Conservation (phyloP, 2,797 vertebrate genomes). For the Falco novaeseelandiae region DNA sequence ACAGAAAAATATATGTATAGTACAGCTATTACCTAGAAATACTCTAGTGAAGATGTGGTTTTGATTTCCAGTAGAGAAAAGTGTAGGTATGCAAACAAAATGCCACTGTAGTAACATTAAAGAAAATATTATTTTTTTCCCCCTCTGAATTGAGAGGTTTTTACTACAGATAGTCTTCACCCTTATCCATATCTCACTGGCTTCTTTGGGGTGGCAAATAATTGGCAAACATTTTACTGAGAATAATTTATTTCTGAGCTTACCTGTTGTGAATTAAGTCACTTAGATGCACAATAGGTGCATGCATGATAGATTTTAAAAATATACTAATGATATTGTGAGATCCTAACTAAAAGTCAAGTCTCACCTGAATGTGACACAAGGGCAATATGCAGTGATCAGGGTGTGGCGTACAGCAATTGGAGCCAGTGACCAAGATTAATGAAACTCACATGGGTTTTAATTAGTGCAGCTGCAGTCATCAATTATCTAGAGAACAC, state of each 20-base stretch:
- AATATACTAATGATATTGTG: neutral
- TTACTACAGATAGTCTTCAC: neutral
- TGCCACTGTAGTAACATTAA: neutral
- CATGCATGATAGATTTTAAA: neutral
- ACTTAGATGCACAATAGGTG: neutral
- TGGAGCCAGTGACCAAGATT: conserved; percentile 93
- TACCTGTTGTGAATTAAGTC: neutral
- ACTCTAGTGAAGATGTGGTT: conserved; percentile 50
- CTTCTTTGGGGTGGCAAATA: neutral
- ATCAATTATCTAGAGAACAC: conserved; percentile 96
- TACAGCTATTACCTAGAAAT: conserved; percentile 71
- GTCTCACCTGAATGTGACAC: conserved; percentile 60
- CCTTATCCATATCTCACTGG: neutral
- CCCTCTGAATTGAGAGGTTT: neutral
- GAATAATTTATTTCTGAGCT: neutral
- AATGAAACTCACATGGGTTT: conserved; percentile 95
- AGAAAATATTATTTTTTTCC: neutral
- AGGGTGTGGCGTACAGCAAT: conserved; percentile 88
- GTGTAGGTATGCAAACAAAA: conserved; percentile 53
- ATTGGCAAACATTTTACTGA: neutral
- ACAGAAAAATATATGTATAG: conserved; percentile 72
- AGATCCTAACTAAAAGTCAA: neutral
- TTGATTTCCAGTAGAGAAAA: conserved; percentile 47
- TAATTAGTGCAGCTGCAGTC: conserved; percentile 96
- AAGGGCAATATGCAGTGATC: conserved; percentile 65